Evolutionary conservation across 2,888 invertebrate species (phyloP), one percentile per base, ranked within the genome.

Genomic region (Leptogaster cylindrica): DNA sequence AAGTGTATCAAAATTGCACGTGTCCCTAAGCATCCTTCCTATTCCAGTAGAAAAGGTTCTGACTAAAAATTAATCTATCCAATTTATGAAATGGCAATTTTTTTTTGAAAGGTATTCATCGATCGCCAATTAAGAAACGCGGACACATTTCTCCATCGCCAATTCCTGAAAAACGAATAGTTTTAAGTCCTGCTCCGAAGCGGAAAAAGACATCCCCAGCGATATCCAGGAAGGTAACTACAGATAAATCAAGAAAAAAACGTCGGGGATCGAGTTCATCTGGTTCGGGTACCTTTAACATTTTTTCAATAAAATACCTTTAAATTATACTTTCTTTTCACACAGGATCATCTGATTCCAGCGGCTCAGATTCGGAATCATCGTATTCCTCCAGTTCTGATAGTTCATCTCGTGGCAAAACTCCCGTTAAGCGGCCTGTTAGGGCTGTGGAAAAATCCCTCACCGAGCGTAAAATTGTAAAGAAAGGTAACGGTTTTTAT

Each of bases 361-460:
- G 77, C 71, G 78, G 73, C 16, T 79, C 81, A 1, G 81, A 79
- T 64, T 77, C 80, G 1, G 81, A 79, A 12, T 77, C 81, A 2
- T 77, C 81, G n/a, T 78, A 76, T 1, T 77, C 81, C 16, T 79
- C 81, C 8, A 78, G 79, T 31, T 79, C 82, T 27, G 79, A 74
- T 20, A 80, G 77, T 68, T 80, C 81, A 25, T 78, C 81, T 4
- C 75, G 74, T 31, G 78, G 74, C 5, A 73, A 72, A 2, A 74
- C 77, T 39, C 77, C 77, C 10, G 75, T 75, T 28, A 79, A 79
- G 63, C 76, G 80, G 27, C 63, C 55, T n/a, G 18, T 27, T 23
- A 44, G 73, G 31, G 23, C 41, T 23, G 23, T 7, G 2, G 70
- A 71, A 18, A 69, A 68, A 33, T 12, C 31, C 7, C 65, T 58